phyloP scores from a whole-genome alignment of 1,140 invertebrate genomes.

The Drosophila quadrilineata region DNA sequence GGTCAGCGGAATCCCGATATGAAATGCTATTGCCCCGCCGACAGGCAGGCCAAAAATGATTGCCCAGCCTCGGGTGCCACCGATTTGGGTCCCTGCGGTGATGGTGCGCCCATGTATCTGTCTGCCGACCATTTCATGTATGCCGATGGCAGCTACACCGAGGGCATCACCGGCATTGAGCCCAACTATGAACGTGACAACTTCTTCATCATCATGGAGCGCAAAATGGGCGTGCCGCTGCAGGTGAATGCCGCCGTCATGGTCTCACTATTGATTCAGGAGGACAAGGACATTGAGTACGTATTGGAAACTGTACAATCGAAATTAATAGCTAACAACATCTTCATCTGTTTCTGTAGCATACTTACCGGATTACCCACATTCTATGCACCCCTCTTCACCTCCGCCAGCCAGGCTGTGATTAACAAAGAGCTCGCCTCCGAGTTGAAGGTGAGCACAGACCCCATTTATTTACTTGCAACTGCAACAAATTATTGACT shows the following conservation, averaged over 20 bases:
- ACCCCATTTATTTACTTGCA: neutral
- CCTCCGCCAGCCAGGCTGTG: conserved; percentile 52
- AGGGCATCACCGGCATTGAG: conserved; percentile 86
- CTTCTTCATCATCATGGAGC: conserved; percentile 88
- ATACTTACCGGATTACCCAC: conserved; percentile 53
- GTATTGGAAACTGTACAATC: conserved; percentile 34
- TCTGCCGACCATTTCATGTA: conserved; percentile 93
- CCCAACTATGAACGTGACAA: conserved; percentile 87
- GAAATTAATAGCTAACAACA: neutral
- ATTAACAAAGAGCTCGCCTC: conserved; percentile 51
- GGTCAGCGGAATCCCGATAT: conserved; percentile 84
- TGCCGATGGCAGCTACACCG: conserved; percentile 86
- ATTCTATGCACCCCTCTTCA: conserved; percentile 75
- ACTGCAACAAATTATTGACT: neutral
- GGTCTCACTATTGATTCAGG: conserved; percentile 86
- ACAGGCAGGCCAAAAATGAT: conserved; percentile 78
- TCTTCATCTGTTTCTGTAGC: conserved; percentile 18
- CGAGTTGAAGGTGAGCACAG: conserved; percentile 48
- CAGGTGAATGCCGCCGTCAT: conserved; percentile 86
- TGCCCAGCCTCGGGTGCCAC: conserved; percentile 83
- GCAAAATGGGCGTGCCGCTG: conserved; percentile 87
- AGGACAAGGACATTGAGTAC: conserved; percentile 83
- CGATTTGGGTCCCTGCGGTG: conserved; percentile 86
- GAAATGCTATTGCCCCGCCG: conserved; percentile 83
- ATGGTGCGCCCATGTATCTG: conserved; percentile 89